These are phyloP conservation scores for Chelon labrosus DNA, from an alignment of 2,797 vertebrate species.

Conservation along the genomic window DNA sequence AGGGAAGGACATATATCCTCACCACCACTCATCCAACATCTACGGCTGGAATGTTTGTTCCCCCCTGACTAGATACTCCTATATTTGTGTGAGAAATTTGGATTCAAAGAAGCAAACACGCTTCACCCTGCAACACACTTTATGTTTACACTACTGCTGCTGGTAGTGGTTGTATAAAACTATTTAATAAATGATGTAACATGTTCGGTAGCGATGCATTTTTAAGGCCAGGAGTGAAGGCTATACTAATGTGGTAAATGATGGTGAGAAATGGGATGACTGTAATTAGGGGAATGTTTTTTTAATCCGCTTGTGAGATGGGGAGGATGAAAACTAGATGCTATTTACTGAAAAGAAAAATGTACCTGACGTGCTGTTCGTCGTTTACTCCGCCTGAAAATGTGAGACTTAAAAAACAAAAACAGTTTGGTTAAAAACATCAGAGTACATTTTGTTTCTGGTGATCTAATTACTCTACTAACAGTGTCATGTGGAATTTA, in stretches of 20 bases:
- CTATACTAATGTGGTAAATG: neutral
- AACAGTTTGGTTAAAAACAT: conserved; percentile 42
- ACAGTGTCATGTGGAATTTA: too few relatives aligned
- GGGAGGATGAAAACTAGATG: conserved; percentile 16
- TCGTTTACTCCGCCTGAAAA: conserved; percentile 75
- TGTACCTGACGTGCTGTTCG: conserved; percentile 59
- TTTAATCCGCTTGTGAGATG: conserved; percentile 1
- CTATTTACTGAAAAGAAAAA: neutral
- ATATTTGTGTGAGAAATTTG: neutral
- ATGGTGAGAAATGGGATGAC: conserved; percentile 3
- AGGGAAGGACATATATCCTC: neutral
- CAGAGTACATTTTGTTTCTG: neutral
- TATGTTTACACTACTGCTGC: neutral
- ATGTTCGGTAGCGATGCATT: neutral
- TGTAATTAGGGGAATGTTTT: conserved; percentile 16
- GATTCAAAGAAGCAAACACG: too few relatives aligned
- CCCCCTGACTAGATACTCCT: neutral
- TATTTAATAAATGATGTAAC: too few relatives aligned
- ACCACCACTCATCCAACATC: neutral
- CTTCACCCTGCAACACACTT: too few relatives aligned
- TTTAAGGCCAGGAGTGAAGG: neutral
- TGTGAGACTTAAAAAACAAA: conserved; percentile 57
- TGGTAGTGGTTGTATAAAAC: too few relatives aligned
- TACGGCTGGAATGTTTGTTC: neutral
- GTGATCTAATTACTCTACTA: too few relatives aligned